Percentiles rank a stretch among this genome's conserved stretches.
These are phyloP conservation scores for Lordiphosa andalusiaca DNA, from an alignment of 2,888 invertebrate genomes.

Conservation along the genomic window DNA sequence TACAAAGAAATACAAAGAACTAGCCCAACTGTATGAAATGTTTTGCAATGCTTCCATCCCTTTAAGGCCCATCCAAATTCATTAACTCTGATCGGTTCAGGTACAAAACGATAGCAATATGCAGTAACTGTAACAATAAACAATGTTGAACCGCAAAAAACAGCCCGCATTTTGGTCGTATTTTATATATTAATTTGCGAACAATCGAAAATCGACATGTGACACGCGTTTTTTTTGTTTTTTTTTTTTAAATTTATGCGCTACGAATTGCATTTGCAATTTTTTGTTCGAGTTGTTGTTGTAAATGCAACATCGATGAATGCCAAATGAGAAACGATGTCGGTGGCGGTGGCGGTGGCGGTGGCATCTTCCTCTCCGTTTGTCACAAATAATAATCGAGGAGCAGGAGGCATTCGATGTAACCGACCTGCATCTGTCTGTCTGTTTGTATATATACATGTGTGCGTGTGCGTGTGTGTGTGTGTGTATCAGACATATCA, in stretches of 20 bases:
- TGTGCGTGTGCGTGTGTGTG: conserved; percentile 19
- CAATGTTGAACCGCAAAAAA: conserved; percentile 34
- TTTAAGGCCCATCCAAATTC: no score
- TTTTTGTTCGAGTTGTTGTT: conserved; percentile 22
- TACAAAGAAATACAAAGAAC: no score
- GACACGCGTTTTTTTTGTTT: conserved; percentile 78
- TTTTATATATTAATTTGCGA: conserved; percentile 77
- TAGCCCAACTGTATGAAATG: no score
- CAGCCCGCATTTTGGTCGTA: conserved; percentile 11
- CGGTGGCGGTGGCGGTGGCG: conserved; percentile 13
- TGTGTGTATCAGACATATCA: conserved; percentile 54
- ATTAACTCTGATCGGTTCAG: no score
- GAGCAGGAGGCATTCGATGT: conserved; percentile 34
- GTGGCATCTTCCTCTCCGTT: conserved; percentile 27
- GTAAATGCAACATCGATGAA: conserved; percentile 57
- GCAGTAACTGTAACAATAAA: no score
- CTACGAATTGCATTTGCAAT: conserved; percentile 73
- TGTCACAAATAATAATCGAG: conserved; percentile 69
- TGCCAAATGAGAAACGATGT: conserved; percentile 48
- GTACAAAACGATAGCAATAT: no score
- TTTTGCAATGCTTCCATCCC: no score
- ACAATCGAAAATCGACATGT: conserved; percentile 78
- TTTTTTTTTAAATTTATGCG: conserved; percentile 74
- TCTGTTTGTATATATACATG: conserved; percentile 23
- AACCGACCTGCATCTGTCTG: conserved; percentile 44